Evolutionary conservation across 2,888 invertebrate genomes (phyloP), one percentile per base, ranked within the genome.

Genomic region (Blastobasis adustella): DNA sequence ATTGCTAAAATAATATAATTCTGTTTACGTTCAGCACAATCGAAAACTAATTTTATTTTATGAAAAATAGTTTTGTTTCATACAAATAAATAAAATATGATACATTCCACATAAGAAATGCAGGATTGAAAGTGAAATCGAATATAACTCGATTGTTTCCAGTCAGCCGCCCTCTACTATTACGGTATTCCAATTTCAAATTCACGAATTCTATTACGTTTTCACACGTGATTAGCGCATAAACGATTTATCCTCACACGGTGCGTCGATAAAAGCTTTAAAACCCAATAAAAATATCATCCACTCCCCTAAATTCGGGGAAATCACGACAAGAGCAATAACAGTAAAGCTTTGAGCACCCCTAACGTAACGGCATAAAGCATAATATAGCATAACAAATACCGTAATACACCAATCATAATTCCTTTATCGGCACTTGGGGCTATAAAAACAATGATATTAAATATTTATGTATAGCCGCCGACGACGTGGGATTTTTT

Each of bases 381-480:
- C 57, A 63, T 62, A 68, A 68, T 70, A 71, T 68, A 60, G 66
- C 66, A 57, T 67, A 73, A 65, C 69, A 67, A 64, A 65, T 58
- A 62, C 50, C 58, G 58, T 70, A 69, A 71, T 70, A 56, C 57
- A 57, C 67, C 73, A 75, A 75, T 77, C 76, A 79, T 78, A 73
- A 78, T 76, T 78, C 69, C 70, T 76, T 74, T 77, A 80, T 78
- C 72, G 74, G 65, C 60, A 63, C 69, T 70, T 62, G 54, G 42
- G 53, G 58, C 61, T 57, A 59, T 62, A 63, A 65, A 67, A 69
- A 68, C 69, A 70, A 67, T 68, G 66, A 63, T 66, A 67, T 71
- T 71, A 71, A 75, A 77, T 76, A 78, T 77, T 73, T 73, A 76
- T 76, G 67, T 60, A 59, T 23, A 23, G 23, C 23, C 23, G 56